A percentile compares a stretch with the other conserved stretches of the same genome.
These are phyloP conservation scores for Piprites chloris DNA, from an alignment of 2,113 vertebrate genomes.

Conservation along the genomic window DNA sequence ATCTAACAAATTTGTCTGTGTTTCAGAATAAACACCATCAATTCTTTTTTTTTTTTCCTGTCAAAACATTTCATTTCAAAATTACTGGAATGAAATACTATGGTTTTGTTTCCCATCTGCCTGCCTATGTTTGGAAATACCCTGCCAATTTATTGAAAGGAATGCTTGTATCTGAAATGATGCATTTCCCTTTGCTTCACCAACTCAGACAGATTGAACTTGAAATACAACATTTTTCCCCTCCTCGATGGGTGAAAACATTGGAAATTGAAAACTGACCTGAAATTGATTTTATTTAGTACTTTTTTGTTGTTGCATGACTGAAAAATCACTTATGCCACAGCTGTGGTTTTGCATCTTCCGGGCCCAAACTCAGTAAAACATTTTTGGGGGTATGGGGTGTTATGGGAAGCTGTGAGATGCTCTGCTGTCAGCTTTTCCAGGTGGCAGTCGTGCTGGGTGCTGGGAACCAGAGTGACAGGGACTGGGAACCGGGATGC, in stretches of 20 bases:
- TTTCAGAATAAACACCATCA: background rate
- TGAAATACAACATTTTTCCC: background rate
- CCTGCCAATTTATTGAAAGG: background rate
- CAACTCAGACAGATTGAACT: background rate
- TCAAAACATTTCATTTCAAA: slow-evolving; percentile 21
- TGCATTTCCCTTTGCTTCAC: slow-evolving; percentile 14
- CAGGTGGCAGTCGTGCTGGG: accelerated
- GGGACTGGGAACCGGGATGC: background rate
- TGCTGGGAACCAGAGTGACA: background rate
- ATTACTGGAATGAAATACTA: background rate
- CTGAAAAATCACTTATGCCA: background rate
- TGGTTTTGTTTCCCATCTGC: slow-evolving; percentile 22
- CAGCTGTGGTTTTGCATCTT: background rate
- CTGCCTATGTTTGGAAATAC: background rate
- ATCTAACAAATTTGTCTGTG: background rate
- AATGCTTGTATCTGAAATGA: background rate
- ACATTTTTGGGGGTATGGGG: background rate
- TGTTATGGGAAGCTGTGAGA: background rate
- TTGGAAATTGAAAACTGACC: background rate
- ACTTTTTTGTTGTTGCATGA: background rate
- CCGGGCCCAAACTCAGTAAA: background rate
- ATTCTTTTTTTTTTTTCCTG: background rate
- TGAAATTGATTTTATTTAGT: background rate
- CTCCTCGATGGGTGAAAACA: background rate
- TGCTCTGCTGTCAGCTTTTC: background rate